Conservation (phyloP, 2,888 invertebrate species). For the Phania funesta region DNA sequence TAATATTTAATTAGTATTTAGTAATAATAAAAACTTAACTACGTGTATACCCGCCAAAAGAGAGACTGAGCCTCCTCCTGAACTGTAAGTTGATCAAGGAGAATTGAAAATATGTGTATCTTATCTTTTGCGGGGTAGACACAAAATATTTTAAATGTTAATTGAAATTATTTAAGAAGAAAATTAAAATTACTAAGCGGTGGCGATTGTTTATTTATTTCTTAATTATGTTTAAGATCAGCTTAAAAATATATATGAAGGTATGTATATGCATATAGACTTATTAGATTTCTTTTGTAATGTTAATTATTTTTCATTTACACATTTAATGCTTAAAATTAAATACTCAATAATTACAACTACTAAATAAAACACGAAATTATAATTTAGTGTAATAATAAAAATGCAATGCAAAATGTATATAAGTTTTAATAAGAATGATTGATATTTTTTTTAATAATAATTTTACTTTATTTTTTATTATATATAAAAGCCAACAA, state of each 20-base stretch:
- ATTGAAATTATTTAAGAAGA: background rate
- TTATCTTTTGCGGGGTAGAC: too few species aligned
- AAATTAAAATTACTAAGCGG: constrained; percentile 58
- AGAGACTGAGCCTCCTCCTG: too few species aligned
- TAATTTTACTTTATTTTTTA: constrained; percentile 46
- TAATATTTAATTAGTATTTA: background rate
- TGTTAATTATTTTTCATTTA: constrained; percentile 31
- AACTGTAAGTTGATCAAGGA: too few species aligned
- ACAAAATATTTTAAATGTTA: background rate
- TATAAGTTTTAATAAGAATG: constrained; percentile 56
- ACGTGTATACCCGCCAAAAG: background rate
- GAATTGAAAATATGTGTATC: too few species aligned
- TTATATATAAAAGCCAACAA: constrained; percentile 68
- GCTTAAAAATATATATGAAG: constrained; percentile 38
- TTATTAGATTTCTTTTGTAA: constrained; percentile 25
- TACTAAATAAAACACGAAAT: constrained; percentile 58
- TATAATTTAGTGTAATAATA: constrained; percentile 36
- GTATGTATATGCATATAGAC: constrained; percentile 20
- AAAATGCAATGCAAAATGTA: constrained; percentile 62
- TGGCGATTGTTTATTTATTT: constrained; percentile 53
- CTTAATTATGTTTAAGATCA: constrained; percentile 11
- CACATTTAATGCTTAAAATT: constrained; percentile 59
- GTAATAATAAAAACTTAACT: background rate
- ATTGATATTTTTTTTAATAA: constrained; percentile 15
- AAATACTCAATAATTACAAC: constrained; percentile 57